Base-by-base conservation (phyloP, 2,797 vertebrate species). In the Allochrocebus solatus region DNA sequence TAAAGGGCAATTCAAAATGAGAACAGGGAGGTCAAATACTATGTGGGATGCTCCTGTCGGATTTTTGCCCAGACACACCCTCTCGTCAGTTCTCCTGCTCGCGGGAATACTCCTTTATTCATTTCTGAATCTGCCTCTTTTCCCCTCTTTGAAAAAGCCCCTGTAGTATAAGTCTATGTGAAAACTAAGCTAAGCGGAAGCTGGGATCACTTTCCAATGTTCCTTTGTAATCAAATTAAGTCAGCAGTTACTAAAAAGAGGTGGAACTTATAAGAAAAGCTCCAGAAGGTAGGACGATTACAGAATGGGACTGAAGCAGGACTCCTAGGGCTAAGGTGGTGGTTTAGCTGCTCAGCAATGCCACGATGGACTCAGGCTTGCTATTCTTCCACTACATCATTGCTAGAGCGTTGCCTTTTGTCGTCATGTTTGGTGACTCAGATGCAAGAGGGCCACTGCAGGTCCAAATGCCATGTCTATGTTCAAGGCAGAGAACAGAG, bases 1-100 rank as follows among this genome's bases (percentile, higher is more conserved):
- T 80, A 97, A 95, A 97, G 95, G 95, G 81, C 95, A 97, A 92
- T 94, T 96, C 89, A 85, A 95, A 97, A 97, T 97, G 95, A 97
- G 87, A 85, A 26, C 55, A 19, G 76, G 67, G 78, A 97, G 90
- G 93, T 92, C 92, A 97, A 86, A 91, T 5, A 80, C 43, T 28
- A n/a, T 26, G 48, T 28, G 33, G n/a, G 74, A 74, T 72, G 70
- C 67, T 50, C 57, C 61, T 57, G 67, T 76, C 81, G 64, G 96
- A 78, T 87, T 93, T 92, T 93, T 85, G 59, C 41, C 50, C 30
- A 48, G 93, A 79, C 6, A 17, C 64, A 88, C 82, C 43, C 41
- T 93, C 59, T 61, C 0, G 0, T 46, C 4, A 33, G 79, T 33
- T 72, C 48, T 39, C 21, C 83, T 39, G 12, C 84, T 93, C 67